Conservation (phyloP, 2,113 vertebrate genomes). For the Eurypyga helias region DNA sequence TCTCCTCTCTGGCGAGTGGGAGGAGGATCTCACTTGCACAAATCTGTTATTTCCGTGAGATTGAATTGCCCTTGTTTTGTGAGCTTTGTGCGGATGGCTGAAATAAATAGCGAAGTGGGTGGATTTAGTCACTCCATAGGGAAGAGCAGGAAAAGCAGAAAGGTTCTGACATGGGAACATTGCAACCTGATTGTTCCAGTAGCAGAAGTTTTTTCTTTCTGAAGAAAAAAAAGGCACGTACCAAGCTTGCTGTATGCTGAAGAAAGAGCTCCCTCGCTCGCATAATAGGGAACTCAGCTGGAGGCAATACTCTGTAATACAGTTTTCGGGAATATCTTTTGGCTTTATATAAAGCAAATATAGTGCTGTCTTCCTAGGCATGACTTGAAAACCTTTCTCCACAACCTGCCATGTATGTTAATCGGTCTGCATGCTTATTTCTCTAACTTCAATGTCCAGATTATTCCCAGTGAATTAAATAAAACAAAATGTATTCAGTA, state of each 20-base stretch:
- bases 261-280: slow-evolving; percentile 18
- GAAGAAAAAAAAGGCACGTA: background rate
- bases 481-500: background rate
- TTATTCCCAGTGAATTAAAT: background rate
- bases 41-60: slow-evolving; percentile 13
- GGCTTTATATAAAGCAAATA: background rate
- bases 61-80: slow-evolving; percentile 42
- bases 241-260: background rate
- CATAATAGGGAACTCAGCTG: background rate
- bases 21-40: slow-evolving; percentile 15
- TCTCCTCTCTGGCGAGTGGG: slow-evolving; percentile 4
- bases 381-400: background rate
- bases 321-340: background rate
- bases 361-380: background rate
- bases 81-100: slow-evolving; percentile 40
- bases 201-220: background rate
- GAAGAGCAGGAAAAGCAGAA: slow-evolving; percentile 30
- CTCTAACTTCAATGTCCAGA: background rate
- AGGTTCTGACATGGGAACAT: slow-evolving; percentile 45
- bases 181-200: slow-evolving; percentile 6
- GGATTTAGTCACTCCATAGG: slow-evolving; percentile 17
- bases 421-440: background rate
- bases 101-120: slow-evolving; percentile 32
- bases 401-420: background rate
- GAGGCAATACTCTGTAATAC: background rate